A percentile compares a stretch with the other conserved stretches of the same genome.
Evolutionary conservation across 2,113 vertebrate species (phyloP).

Genomic region (Neotoma lepida): DNA sequence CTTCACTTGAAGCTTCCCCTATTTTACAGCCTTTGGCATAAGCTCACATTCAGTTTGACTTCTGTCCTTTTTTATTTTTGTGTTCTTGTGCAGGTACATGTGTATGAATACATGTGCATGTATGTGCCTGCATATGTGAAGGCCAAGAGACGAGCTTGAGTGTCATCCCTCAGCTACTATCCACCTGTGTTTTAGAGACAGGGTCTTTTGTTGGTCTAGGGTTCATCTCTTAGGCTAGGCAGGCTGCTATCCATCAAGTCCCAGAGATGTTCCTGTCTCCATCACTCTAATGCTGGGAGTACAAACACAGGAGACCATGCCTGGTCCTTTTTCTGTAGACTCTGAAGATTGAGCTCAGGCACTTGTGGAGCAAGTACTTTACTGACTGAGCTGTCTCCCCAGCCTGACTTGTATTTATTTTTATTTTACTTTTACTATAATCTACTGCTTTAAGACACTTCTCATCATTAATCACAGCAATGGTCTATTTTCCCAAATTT

Average conservation of each 20-base stretch:
- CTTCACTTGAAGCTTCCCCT: neutral
- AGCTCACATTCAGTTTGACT: neutral
- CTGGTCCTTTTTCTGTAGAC: neutral
- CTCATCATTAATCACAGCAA: slow-evolving; percentile 5
- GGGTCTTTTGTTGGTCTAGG: neutral
- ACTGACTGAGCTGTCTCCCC: rapidly evolving
- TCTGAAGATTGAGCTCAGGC: neutral
- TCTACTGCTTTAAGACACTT: neutral
- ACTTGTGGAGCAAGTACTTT: neutral
- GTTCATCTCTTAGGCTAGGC: neutral
- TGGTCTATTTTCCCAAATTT: neutral
- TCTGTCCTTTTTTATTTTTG: neutral
- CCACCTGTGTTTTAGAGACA: neutral
- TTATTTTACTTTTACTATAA: neutral
- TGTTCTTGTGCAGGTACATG: neutral
- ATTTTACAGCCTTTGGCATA: slow-evolving; percentile 13
- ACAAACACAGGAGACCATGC: too few relatives aligned
- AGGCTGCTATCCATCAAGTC: neutral
- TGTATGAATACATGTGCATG: neutral
- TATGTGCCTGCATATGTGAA: neutral
- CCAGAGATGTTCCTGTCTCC: neutral
- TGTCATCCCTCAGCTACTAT: neutral
- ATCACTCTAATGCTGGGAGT: neutral
- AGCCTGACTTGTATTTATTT: neutral
- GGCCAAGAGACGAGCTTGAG: neutral